Base-by-base conservation (phyloP, 2,888 invertebrate genomes). In the Chrysomela aeneicollis region DNA sequence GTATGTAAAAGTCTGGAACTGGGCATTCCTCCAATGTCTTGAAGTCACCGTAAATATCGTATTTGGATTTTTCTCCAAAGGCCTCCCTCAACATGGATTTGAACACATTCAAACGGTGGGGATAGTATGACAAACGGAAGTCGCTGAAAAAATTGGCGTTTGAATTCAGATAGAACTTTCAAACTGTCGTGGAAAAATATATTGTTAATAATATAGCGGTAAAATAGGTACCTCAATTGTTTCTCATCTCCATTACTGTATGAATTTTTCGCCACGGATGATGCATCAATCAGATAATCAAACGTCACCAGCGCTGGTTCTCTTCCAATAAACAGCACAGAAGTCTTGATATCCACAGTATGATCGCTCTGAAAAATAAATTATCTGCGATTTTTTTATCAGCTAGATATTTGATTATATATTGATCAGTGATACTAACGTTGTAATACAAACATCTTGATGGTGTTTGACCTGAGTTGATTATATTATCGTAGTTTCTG, bases 401-500 rank as follows among this genome's bases (percentile, higher is more conserved):
- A 42, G 42, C 4, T 10, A 42, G 17, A 2, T 42, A 5, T 15
- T 42, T 42, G 26, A 26, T 26, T 5, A 61, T 2, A 22, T 12
- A 35, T 46, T 61, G 26, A 32, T 37, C 4, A 21, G 12, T 15
- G 21, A 37, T 57, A 68, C 90, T 90, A 83, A 94, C 95, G 79
- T 94, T 95, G 77, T 95, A 95, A 83, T 95, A 95, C 76, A 95
- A 90, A 76, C 92, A 93, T 80, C 93, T 92, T 32, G 90, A 86
- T 0, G 94, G 94, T 2, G 93, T 92, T 8, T 86, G 84, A 4
- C 95, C 94, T 15, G 86, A 87, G 61, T 89, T 88, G 70, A 95
- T 87, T 68, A 94, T 93, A 53, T 88, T 85, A 77, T 95, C 95
- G 72, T 94, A 95, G 81, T 95, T 95, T 76, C 95, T 89, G 77